phyloP scores from a whole-genome alignment of 35 echinoderm and acorn worm genomes.

The Anneissia japonica region DNA sequence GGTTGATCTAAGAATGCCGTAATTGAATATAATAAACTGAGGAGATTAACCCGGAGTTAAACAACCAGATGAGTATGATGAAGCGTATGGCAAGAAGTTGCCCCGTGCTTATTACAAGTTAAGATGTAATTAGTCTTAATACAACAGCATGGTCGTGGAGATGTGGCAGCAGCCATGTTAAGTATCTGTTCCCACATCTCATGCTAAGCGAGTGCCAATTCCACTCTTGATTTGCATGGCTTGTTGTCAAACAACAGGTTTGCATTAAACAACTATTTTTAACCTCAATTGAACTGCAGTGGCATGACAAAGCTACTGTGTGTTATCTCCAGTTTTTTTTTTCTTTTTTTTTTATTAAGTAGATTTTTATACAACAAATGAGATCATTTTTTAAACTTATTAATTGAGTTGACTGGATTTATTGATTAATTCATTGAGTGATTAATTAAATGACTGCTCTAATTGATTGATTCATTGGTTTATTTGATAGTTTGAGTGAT shows the following conservation, averaged over 20 bases:
- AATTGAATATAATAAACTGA: not conserved
- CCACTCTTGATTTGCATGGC: not conserved
- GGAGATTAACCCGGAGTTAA: not conserved
- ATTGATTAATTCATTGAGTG: no score
- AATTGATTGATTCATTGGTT: no score
- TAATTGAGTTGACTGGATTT: no score
- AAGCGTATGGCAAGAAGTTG: not conserved
- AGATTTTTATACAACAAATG: no score
- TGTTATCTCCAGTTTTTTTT: no score
- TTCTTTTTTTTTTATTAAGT: no score
- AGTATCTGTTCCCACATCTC: not conserved
- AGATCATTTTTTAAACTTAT: no score
- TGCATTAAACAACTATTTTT: not conserved
- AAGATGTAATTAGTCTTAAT: not conserved
- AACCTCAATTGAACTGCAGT: not conserved
- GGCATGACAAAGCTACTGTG: no score
- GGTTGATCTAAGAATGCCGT: not conserved
- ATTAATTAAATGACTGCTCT: no score
- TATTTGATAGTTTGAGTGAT: no score
- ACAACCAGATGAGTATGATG: not conserved
- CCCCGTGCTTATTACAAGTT: slow-evolving; percentile 1
- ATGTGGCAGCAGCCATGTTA: not conserved
- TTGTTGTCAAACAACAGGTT: not conserved
- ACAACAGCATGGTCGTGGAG: not conserved
- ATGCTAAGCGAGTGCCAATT: not conserved